A percentile compares a stretch with the other conserved stretches of the same genome.
Evolutionary conservation across 2,113 vertebrate genomes (phyloP).

Genomic region (Rana temporaria): DNA sequence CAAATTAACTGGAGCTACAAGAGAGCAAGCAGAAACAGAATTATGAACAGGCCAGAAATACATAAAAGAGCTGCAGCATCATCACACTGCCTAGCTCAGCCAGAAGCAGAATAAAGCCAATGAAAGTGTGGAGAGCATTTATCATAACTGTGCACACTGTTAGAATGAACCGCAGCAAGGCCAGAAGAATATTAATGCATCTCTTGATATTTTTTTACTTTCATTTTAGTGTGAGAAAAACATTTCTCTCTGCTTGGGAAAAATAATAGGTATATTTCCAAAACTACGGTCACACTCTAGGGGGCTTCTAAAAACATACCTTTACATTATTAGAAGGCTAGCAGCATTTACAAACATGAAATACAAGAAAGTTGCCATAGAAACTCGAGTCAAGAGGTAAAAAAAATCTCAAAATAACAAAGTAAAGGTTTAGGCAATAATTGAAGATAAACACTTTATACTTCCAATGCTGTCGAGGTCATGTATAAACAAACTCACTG

Average conservation of each 20-base stretch:
- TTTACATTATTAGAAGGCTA: slow-evolving; percentile 31
- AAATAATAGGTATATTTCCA: slow-evolving; percentile 45
- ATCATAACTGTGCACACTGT: slow-evolving; percentile 49
- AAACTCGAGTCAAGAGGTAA: slow-evolving; percentile 13
- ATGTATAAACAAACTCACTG: slow-evolving; percentile 11
- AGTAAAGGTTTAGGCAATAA: slow-evolving; percentile 28
- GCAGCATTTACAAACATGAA: slow-evolving; percentile 39
- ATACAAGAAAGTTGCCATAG: slow-evolving; percentile 27
- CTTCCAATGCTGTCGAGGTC: background rate
- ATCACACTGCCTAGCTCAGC: slow-evolving; percentile 36
- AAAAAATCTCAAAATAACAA: slow-evolving; percentile 15
- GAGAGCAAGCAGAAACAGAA: slow-evolving; percentile 26
- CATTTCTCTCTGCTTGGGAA: slow-evolving; percentile 40
- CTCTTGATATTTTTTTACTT: slow-evolving; percentile 33
- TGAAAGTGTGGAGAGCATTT: slow-evolving; percentile 48
- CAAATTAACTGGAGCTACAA: slow-evolving; percentile 36
- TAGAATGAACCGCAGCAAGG: slow-evolving; percentile 27
- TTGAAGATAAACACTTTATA: slow-evolving; percentile 11
- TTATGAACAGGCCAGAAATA: slow-evolving; percentile 30
- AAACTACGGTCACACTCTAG: slow-evolving; percentile 33
- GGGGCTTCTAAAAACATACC: slow-evolving; percentile 40
- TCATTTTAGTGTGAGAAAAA: slow-evolving; percentile 29
- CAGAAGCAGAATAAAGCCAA: slow-evolving; percentile 42
- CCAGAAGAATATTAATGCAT: slow-evolving; percentile 42
- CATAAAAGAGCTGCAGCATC: slow-evolving; percentile 44